These are phyloP conservation scores for Zoanthus gigantus DNA, from an alignment of 92 coral and sea anemone species.

Conservation along the genomic window DNA sequence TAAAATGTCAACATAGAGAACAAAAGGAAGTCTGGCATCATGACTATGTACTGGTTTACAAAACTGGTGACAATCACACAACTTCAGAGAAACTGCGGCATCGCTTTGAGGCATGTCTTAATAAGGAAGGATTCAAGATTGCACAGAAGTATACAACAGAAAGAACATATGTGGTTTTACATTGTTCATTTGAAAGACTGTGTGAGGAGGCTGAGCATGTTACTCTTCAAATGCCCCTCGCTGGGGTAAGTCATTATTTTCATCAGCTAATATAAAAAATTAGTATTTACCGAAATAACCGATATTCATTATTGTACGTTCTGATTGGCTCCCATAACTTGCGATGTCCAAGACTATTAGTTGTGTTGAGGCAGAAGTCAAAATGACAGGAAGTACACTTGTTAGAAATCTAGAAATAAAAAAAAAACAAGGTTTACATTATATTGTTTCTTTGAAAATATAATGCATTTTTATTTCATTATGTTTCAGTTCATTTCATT, in stretches of 20 bases:
- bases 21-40: constrained; percentile 68
- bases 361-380: too few species aligned
- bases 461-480: too few species aligned
- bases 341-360: too few species aligned
- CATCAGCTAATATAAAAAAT: background rate
- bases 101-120: constrained; percentile 74
- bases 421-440: too few species aligned
- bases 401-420: too few species aligned
- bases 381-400: too few species aligned
- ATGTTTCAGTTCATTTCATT: too few species aligned
- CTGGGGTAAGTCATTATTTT: constrained; percentile 74
- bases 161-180: constrained; percentile 81
- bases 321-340: too few species aligned
- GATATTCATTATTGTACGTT: too few species aligned
- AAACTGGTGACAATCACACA: constrained; percentile 73
- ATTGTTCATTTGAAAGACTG: constrained; percentile 92
- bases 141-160: constrained; percentile 80
- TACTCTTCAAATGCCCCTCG: constrained; percentile 90
- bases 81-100: constrained; percentile 75
- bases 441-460: too few species aligned
- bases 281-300: too few species aligned
- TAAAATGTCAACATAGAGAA: constrained; percentile 53
- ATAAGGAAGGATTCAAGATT: constrained; percentile 78
- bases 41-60: constrained; percentile 87
- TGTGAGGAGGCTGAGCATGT: constrained; percentile 96